Conservation (phyloP, 2,888 invertebrate genomes). For the Itoplectis maculator region DNA sequence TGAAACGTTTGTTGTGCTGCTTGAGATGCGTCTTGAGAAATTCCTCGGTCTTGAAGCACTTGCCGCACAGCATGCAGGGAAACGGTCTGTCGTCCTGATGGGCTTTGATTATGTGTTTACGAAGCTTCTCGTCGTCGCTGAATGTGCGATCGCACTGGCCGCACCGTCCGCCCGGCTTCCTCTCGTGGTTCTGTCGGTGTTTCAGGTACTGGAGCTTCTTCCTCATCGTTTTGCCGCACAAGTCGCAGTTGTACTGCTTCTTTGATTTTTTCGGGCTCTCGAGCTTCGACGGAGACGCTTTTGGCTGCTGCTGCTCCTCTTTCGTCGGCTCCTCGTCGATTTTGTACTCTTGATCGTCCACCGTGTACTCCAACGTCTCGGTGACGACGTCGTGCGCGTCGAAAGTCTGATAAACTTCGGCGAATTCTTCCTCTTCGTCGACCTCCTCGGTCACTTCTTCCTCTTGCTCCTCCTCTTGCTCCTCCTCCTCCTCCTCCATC, state of each 20-base stretch:
- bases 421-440: constrained; percentile 37
- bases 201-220: constrained; percentile 72
- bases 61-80: constrained; percentile 86
- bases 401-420: constrained; percentile 30
- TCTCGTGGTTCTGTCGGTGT: constrained; percentile 74
- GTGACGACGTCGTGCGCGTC: constrained; percentile 57
- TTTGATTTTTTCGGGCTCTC: constrained; percentile 45
- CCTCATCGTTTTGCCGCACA: constrained; percentile 72
- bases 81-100: constrained; percentile 86
- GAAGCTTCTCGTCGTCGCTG: constrained; percentile 85
- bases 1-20: constrained; percentile 84
- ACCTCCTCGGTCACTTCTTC: constrained; percentile 30
- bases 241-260: constrained; percentile 73
- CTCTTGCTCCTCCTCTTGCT: constrained; percentile 19
- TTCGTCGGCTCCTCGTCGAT: constrained; percentile 48
- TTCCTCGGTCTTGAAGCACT: constrained; percentile 86
- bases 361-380: constrained; percentile 41
- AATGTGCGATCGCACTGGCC: constrained; percentile 85
- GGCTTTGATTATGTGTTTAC: constrained; percentile 85
- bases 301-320: constrained; percentile 28
- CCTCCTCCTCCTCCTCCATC: constrained; percentile 35
- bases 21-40: constrained; percentile 86
- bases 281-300: background rate
- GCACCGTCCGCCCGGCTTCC: constrained; percentile 77
- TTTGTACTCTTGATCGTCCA: constrained; percentile 67